Evolutionary conservation across 1,140 invertebrate genomes (phyloP).

Genomic region (Rhopalosiphum padi): DNA sequence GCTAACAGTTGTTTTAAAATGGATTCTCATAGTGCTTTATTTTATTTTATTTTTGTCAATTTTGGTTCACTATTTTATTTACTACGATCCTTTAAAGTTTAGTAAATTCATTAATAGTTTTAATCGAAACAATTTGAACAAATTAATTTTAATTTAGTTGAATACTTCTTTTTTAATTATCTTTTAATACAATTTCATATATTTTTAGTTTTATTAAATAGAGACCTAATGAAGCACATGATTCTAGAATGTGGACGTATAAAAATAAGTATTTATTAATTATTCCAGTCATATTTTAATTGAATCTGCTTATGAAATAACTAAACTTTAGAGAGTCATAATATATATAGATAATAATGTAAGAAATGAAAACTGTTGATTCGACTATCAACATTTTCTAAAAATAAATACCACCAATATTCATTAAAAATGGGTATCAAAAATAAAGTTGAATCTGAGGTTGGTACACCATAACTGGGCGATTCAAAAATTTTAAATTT

Average conservation of each 20-base stretch:
- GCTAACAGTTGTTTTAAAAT: neutral
- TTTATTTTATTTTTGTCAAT: neutral
- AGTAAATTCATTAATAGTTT: neutral
- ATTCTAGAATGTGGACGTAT: neutral
- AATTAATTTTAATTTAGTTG: neutral
- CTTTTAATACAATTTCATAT: neutral
- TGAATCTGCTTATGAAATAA: neutral
- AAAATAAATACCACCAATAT: too few relatives aligned
- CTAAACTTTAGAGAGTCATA: too few relatives aligned
- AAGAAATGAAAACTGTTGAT: neutral
- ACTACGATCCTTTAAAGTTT: neutral
- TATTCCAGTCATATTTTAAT: neutral
- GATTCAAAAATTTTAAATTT: too few relatives aligned
- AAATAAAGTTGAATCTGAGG: too few relatives aligned
- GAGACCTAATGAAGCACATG: neutral
- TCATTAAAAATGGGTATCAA: too few relatives aligned
- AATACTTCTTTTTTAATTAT: neutral
- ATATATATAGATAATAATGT: too few relatives aligned
- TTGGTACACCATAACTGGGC: too few relatives aligned
- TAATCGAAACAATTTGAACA: neutral
- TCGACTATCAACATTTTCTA: neutral
- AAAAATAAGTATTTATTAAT: neutral
- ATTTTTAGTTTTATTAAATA: neutral
- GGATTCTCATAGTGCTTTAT: neutral
- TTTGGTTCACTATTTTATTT: neutral